A percentile compares a stretch with the other conserved stretches of the same genome.
phyloP scores from a whole-genome alignment of 2,797 vertebrate genomes.

The Naso thynnoides region DNA sequence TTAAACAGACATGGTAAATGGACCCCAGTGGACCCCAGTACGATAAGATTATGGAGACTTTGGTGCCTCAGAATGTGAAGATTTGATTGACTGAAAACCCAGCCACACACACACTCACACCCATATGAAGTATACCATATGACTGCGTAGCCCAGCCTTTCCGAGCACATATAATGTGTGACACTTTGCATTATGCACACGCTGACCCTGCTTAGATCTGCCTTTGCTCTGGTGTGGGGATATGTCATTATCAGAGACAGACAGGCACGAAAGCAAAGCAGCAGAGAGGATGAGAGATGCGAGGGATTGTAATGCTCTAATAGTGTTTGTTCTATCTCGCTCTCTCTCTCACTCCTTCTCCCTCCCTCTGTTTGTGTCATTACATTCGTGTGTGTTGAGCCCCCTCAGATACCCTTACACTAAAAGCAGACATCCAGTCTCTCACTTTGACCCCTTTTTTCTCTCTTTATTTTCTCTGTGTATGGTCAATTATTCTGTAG shows the following conservation, averaged over 20 bases:
- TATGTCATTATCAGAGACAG: slow-evolving; percentile 63
- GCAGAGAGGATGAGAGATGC: slow-evolving; percentile 54
- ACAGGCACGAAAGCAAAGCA: slow-evolving; percentile 52
- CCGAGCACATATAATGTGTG: slow-evolving; percentile 37
- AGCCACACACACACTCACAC: neutral
- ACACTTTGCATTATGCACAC: slow-evolving; percentile 45
- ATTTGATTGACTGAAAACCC: slow-evolving; percentile 5
- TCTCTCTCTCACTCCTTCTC: neutral
- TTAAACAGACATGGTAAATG: neutral
- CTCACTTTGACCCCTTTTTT: neutral
- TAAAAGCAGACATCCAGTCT: neutral
- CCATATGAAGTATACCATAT: neutral
- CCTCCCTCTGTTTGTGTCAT: neutral
- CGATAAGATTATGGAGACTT: slow-evolving; percentile 6
- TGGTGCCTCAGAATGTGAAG: neutral
- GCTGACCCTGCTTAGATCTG: slow-evolving; percentile 50
- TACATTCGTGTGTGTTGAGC: neutral
- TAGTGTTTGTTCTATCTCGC: slow-evolving; percentile 38
- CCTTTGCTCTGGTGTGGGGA: slow-evolving; percentile 38
- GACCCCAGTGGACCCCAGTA: neutral
- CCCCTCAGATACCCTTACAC: slow-evolving; percentile 2
- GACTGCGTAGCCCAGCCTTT: slow-evolving; percentile 9
- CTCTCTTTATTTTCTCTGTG: neutral
- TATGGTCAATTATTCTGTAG: slow-evolving; percentile 8
- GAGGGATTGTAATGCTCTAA: slow-evolving; percentile 55